These are phyloP conservation scores for Tenthredo distinguenda DNA, from an alignment of 2,888 invertebrate species.

Conservation along the genomic window DNA sequence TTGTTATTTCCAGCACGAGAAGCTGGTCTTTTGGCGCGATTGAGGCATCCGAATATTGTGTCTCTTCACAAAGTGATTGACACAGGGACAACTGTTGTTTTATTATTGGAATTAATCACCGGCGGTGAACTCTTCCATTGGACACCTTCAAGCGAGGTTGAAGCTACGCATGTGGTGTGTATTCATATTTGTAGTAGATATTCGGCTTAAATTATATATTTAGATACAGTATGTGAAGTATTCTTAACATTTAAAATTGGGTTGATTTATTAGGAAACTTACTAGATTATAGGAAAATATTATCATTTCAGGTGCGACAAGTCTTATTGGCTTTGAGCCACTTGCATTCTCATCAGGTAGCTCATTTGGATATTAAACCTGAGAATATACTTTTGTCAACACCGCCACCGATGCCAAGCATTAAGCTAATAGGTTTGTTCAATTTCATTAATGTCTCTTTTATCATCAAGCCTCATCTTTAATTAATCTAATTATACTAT, in stretches of 20 bases:
- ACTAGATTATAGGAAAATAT: constrained; percentile 14
- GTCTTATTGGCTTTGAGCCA: constrained; percentile 83
- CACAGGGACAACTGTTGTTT: constrained; percentile 81
- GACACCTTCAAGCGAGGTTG: constrained; percentile 80
- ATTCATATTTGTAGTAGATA: neutral
- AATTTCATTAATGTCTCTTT: constrained; percentile 4
- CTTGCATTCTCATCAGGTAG: constrained; percentile 82
- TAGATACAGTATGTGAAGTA: neutral
- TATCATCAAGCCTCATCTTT: constrained; percentile 28
- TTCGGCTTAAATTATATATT: neutral
- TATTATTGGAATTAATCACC: constrained; percentile 83
- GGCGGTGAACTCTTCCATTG: constrained; percentile 85
- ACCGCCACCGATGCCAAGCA: constrained; percentile 78
- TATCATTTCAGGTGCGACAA: constrained; percentile 77
- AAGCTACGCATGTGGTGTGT: constrained; percentile 82
- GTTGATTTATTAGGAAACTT: neutral
- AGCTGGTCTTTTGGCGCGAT: constrained; percentile 80
- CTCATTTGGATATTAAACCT: constrained; percentile 85
- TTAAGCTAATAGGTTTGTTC: constrained; percentile 81
- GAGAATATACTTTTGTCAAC: constrained; percentile 83
- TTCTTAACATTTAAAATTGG: neutral
- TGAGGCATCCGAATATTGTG: constrained; percentile 83
- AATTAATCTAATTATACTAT: constrained; percentile 23
- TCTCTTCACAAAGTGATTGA: constrained; percentile 83
- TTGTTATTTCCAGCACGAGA: constrained; percentile 77